Evolutionary conservation across 2,888 invertebrate species (phyloP).

Genomic region (Eurytoma californica): DNA sequence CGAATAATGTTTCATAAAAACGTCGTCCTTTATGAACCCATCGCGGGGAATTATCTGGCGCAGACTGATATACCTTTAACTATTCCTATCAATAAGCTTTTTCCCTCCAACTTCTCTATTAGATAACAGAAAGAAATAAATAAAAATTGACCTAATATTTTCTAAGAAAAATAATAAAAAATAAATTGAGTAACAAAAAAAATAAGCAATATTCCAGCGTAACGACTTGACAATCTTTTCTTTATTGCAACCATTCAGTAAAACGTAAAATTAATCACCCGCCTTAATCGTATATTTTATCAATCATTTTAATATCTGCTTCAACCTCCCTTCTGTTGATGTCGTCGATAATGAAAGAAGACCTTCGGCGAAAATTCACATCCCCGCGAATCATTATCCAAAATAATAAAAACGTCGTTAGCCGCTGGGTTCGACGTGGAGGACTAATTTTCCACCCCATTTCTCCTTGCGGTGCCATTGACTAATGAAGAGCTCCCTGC

Average conservation of each 20-base stretch:
- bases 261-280: background rate
- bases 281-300: slow-evolving; percentile 6
- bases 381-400: background rate
- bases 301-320: background rate
- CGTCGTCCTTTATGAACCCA: too few relatives aligned
- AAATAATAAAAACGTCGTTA: too few relatives aligned
- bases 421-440: background rate
- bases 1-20: too few relatives aligned
- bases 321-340: background rate
- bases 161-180: too few relatives aligned
- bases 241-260: background rate
- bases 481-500: background rate
- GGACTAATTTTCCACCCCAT: slow-evolving; percentile 16
- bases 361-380: background rate
- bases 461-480: background rate
- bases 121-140: too few relatives aligned
- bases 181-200: too few relatives aligned
- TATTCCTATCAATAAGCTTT: too few relatives aligned
- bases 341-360: background rate
- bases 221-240: background rate
- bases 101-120: too few relatives aligned
- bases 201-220: too few relatives aligned
- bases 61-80: too few relatives aligned
- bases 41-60: too few relatives aligned
- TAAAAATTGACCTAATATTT: too few relatives aligned